Evolutionary conservation across 2,888 invertebrate species (phyloP).

Genomic region (Ceramica pisi): DNA sequence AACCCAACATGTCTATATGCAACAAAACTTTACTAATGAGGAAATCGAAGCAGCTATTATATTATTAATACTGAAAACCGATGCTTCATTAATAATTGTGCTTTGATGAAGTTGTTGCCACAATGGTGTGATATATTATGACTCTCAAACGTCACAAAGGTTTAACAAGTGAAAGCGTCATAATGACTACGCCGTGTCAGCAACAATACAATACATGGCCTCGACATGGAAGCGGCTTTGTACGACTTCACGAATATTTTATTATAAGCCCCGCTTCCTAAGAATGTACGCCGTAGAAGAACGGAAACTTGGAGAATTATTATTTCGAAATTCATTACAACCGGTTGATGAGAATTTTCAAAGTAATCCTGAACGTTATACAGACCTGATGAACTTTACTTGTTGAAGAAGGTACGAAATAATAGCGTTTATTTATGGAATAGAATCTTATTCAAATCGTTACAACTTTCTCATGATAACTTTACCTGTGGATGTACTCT

Average conservation of each 20-base stretch:
- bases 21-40: slow-evolving; percentile 3
- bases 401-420: slow-evolving; percentile 18
- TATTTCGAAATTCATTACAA: slow-evolving; percentile 62
- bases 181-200: slow-evolving; percentile 36
- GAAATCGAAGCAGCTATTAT: not conserved
- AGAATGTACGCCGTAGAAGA: slow-evolving; percentile 29
- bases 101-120: slow-evolving; percentile 1
- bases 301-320: slow-evolving; percentile 47
- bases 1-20: not conserved
- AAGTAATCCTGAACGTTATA: slow-evolving; percentile 56
- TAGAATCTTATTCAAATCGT: not conserved
- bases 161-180: slow-evolving; percentile 32
- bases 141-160: slow-evolving; percentile 15
- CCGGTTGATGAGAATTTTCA: slow-evolving; percentile 49
- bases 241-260: slow-evolving; percentile 64
- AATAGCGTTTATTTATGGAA: slow-evolving; percentile 26
- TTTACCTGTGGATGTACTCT: slow-evolving; percentile 83
- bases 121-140: slow-evolving; percentile 1
- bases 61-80: not conserved
- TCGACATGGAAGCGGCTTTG: slow-evolving; percentile 60
- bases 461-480: not conserved
- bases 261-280: slow-evolving; percentile 51
- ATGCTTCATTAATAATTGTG: not conserved
- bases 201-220: slow-evolving; percentile 58
- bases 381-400: slow-evolving; percentile 60